Base-by-base conservation (phyloP, 2,113 vertebrate species). In the Sphyrna mokarran region DNA sequence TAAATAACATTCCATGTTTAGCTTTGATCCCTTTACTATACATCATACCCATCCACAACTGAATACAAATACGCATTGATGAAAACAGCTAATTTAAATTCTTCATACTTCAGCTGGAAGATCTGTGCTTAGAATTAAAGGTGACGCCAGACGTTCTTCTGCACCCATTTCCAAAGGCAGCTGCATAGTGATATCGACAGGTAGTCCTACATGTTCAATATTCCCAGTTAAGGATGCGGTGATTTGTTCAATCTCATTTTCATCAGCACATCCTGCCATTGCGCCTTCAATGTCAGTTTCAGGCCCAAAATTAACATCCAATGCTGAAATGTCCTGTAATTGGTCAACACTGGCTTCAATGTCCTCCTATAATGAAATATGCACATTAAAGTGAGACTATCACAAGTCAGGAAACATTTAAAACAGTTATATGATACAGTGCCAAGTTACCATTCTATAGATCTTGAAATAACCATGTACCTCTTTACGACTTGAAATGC, bases 231-330 rank as follows among this genome's bases (percentile, higher is more conserved):
- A 72, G 70, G 94, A 95, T 23, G 94, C 94, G 29, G 94, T 95
- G 70, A 97, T 86, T 58, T 98, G 97, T 33, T 97, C 97, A 0
- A 98, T 96, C 1, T 97, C 97, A 0, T 98, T 98, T 85, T 98
- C 98, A 2, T 98, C 98, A 96, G 96, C 96, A 33, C 97, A 97
- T 91, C 98, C 98, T 0, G 97, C 97, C 0, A 97, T 97, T 89
- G 97, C 97, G 96, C 97, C 97, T 96, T 98, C 98, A 0, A 98
- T 98, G 94, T 98, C 98, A 0, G 98, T 98, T 96, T 99, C 98
- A 63, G 98, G 98, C 96, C 98, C 96, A 94, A 99, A 97, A 7
- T 98, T 98, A 97, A 98, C 98, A 96, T 98, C 98, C 96, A 98
- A 97, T 97, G 98, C 98, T 97, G 98, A 98, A 97, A 99, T 98